Evolutionary conservation across 1,140 invertebrate species (phyloP), one percentile per base, ranked within the genome.

Genomic region (Hydropsyche tenuis): DNA sequence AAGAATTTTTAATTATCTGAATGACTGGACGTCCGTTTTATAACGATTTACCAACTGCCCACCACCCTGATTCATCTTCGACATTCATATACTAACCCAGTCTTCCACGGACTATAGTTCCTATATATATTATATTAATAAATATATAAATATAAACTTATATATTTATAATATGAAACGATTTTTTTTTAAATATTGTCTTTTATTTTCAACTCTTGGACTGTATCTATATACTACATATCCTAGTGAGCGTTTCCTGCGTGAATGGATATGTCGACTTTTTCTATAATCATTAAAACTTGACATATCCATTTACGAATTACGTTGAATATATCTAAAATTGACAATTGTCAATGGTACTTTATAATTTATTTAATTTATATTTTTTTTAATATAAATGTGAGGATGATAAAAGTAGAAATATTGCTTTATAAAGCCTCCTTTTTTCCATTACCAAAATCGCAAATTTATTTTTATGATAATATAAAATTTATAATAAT

Each of bases 51-150:
- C 60, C 53, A 53, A 43, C 43, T 23, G 70, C 68, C 27, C 42
- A 62, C 71, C 53, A 68, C 48, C 64, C 64, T 48, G 30, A 48
- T 45, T 69, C 70, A 56, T 46, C 73, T 74, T 71, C 48, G 62
- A 46, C 72, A 66, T 68, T 73, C 60, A 62, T 75, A 66, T 76
- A 73, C 74, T 76, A 78, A 78, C 74, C 73, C 77, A 76, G 77
- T 78, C 77, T 78, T 78, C 77, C 77, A 78, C 77, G 77, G 77
- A 78, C 77, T 74, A 78, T 74, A 78, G 77, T 78, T 78, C 77
- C 77, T 78, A 78, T 75, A 74, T 60, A 14, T 60, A n/a, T 48
- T 48, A 74, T 72, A 68, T 46, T 46, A 46, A 68, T 42, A 46
- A 22, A 64, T 46, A 23, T 45, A 68, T n/a, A 53, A 14, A 23